phyloP scores from a whole-genome alignment of 2,888 invertebrate genomes.

The Drosophila lutescens region DNA sequence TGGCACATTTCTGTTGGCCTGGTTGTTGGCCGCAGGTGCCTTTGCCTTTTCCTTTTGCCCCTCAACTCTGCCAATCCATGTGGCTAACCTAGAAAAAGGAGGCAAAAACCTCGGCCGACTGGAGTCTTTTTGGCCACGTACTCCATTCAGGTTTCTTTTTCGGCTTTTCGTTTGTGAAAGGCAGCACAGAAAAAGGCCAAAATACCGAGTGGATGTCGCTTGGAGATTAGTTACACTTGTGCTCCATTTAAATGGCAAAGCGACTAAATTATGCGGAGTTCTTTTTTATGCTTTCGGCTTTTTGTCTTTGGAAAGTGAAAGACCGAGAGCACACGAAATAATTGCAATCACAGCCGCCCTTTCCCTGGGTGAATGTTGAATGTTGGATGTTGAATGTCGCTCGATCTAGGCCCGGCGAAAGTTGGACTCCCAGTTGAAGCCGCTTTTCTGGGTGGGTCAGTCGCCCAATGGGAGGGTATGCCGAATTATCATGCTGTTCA shows the following conservation, averaged over 20 bases:
- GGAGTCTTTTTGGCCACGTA: conserved; percentile 47
- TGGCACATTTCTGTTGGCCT: conserved; percentile 58
- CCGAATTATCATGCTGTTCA: conserved; percentile 38
- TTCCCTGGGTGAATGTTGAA: conserved; percentile 68
- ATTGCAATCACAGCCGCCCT: conserved; percentile 75
- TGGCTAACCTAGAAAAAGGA: conserved; percentile 71
- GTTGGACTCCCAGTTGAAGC: conserved; percentile 44
- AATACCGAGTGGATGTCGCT: conserved; percentile 58
- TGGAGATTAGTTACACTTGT: conserved; percentile 80
- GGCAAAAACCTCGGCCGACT: conserved; percentile 24
- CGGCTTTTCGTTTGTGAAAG: conserved; percentile 67
- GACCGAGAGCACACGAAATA: conserved; percentile 48
- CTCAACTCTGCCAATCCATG: conserved; percentile 36
- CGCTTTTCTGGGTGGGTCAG: conserved; percentile 41
- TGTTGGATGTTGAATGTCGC: conserved; percentile 67
- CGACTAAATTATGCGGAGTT: conserved; percentile 81
- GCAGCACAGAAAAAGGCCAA: conserved; percentile 47
- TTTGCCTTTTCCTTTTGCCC: conserved; percentile 53
- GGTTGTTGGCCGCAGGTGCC: conserved; percentile 67
- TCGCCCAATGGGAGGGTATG: conserved; percentile 19
- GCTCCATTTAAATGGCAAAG: conserved; percentile 78
- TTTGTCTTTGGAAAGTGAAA: conserved; percentile 66
- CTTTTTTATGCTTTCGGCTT: conserved; percentile 40
- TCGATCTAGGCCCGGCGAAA: conserved; percentile 55
- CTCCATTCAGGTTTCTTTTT: conserved; percentile 54